These are phyloP conservation scores for Acanthisitta chloris DNA, from an alignment of 2,113 vertebrate genomes.

Conservation along the genomic window DNA sequence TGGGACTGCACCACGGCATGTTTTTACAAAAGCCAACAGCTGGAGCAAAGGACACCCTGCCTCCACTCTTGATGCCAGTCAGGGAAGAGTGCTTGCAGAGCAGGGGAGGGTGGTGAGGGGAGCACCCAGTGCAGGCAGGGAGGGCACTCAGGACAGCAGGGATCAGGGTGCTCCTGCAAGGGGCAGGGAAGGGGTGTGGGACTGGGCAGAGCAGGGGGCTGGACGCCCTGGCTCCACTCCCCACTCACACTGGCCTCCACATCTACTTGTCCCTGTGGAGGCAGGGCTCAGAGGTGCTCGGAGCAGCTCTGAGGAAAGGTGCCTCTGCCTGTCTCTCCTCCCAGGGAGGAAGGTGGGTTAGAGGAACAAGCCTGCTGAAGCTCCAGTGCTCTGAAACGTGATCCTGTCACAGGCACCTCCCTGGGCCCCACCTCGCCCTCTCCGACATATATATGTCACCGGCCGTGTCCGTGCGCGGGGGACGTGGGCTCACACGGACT, in stretches of 20 bases:
- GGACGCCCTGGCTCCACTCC: not conserved
- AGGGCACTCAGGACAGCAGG: fast-evolving
- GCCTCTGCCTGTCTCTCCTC: not conserved
- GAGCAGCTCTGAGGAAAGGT: not conserved
- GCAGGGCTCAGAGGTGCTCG: not conserved
- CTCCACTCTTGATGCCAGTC: not conserved
- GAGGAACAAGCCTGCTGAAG: not conserved
- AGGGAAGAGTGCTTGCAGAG: not conserved
- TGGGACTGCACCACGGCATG: not conserved
- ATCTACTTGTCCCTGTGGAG: not conserved
- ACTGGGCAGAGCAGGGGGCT: not conserved
- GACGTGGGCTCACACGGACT: fast-evolving
- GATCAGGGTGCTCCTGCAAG: not conserved
- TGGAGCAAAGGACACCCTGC: not conserved
- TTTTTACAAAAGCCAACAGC: not conserved
- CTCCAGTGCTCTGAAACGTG: not conserved
- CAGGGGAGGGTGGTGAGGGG: not conserved
- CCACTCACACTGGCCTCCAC: not conserved
- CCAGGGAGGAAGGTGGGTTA: not conserved
- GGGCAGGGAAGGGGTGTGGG: not conserved
- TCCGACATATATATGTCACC: not conserved
- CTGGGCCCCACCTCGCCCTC: constrained; percentile 39
- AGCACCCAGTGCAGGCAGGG: not conserved
- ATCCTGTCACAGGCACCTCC: constrained; percentile 45
- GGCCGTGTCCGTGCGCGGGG: fast-evolving